Conservation (phyloP, 2,113 vertebrate genomes). For the Rhagologus leucostigma region DNA sequence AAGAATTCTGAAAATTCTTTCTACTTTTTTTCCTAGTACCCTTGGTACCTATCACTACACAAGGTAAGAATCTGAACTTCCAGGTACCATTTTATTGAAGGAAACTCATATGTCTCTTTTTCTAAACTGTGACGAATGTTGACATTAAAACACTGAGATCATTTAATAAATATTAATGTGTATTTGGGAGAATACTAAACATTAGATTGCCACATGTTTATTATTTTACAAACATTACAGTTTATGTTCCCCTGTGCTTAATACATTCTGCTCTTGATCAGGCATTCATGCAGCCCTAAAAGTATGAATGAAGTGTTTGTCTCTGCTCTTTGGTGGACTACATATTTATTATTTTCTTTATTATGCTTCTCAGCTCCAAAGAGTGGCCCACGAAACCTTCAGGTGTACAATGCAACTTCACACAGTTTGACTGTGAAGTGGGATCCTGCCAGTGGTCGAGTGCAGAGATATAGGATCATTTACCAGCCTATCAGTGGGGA, state of each 20-base stretch:
- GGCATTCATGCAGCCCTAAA: background rate
- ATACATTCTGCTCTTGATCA: background rate
- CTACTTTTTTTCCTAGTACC: conserved; percentile 76
- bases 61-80: conserved; percentile 76
- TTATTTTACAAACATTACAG: background rate
- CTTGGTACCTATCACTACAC: conserved; percentile 68
- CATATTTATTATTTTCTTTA: background rate
- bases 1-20: conserved; percentile 40
- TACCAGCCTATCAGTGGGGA: conserved; percentile 78
- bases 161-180: background rate
- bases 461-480: conserved; percentile 85
- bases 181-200: background rate
- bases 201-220: background rate
- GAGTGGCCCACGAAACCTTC: conserved; percentile 86
- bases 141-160: background rate
- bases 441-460: conserved; percentile 86
- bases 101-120: background rate
- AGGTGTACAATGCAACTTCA: conserved; percentile 89
- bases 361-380: conserved; percentile 71
- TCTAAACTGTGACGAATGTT: background rate
- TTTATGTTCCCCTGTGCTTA: background rate
- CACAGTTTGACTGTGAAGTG: conserved; percentile 86
- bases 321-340: background rate
- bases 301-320: background rate
- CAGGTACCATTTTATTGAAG: background rate